Evolutionary conservation across 2,113 vertebrate genomes (phyloP).

Genomic region (Heliornis fulica): DNA sequence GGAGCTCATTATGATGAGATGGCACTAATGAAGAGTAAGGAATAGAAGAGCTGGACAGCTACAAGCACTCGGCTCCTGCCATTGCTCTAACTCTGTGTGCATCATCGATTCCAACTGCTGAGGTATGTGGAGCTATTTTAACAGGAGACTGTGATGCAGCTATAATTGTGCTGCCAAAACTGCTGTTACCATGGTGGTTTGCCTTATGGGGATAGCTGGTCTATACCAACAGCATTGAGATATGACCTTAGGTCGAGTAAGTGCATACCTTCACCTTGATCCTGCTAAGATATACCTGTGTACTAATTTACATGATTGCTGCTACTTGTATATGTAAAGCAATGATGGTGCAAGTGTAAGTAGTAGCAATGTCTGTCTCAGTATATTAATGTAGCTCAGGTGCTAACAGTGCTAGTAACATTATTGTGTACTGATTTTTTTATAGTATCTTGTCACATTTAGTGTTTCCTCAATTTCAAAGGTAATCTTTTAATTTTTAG

Average conservation of each 20-base stretch:
- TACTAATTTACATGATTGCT: neutral
- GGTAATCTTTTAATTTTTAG: neutral
- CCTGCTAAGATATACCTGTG: neutral
- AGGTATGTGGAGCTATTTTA: neutral
- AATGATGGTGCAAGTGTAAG: neutral
- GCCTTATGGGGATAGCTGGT: neutral
- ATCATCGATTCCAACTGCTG: accelerated
- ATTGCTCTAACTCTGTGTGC: neutral
- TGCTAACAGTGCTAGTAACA: neutral
- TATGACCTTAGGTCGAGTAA: neutral
- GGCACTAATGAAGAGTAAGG: neutral
- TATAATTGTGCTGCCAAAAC: neutral
- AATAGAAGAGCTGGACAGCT: neutral
- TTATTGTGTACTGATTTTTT: neutral
- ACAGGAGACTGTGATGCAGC: neutral
- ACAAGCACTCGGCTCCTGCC: neutral
- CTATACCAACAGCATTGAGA: neutral
- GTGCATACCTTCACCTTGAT: neutral
- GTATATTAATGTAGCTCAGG: neutral
- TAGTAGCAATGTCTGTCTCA: neutral
- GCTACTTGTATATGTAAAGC: neutral
- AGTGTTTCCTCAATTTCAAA: neutral
- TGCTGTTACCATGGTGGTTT: neutral
- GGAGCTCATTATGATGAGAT: neutral
- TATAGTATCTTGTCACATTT: neutral